A percentile compares a stretch with the other conserved stretches of the same genome.
Conservation (phyloP, 2,888 invertebrate genomes). For the Nezara viridula region DNA sequence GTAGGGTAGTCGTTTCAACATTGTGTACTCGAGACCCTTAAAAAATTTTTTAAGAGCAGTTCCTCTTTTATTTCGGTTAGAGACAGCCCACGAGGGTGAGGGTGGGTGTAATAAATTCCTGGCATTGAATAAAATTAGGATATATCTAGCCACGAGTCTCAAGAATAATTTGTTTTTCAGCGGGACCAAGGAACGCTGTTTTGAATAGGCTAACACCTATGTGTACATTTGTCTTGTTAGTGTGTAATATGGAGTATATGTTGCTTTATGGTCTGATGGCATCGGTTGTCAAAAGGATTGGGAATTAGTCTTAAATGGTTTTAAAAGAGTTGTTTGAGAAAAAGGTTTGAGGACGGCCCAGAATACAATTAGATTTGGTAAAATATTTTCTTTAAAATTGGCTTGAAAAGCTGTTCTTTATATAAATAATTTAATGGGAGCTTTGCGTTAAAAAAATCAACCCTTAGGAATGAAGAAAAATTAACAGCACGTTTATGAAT, state of each 20-base stretch:
- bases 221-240: not conserved
- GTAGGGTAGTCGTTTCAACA: not conserved
- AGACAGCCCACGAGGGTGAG: conserved; percentile 15
- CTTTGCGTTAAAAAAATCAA: too few species aligned
- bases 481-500: too few species aligned
- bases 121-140: conserved; percentile 53
- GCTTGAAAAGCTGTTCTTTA: too few species aligned
- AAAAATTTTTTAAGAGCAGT: conserved; percentile 20
- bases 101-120: conserved; percentile 45
- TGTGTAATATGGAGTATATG: not conserved
- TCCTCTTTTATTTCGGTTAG: conserved; percentile 35
- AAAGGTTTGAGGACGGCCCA: too few species aligned
- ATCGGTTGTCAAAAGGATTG: too few species aligned
- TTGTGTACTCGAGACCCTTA: not conserved
- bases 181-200: not conserved
- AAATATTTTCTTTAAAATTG: too few species aligned
- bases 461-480: too few species aligned
- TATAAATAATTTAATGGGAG: too few species aligned
- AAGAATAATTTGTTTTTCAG: conserved; percentile 37
- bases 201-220: conserved; percentile 23
- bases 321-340: too few species aligned
- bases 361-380: too few species aligned
- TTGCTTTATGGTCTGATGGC: not conserved
- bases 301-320: too few species aligned
- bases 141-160: not conserved